These are phyloP conservation scores for Telenomus remus DNA, from an alignment of 1,140 invertebrate genomes.

Conservation along the genomic window DNA sequence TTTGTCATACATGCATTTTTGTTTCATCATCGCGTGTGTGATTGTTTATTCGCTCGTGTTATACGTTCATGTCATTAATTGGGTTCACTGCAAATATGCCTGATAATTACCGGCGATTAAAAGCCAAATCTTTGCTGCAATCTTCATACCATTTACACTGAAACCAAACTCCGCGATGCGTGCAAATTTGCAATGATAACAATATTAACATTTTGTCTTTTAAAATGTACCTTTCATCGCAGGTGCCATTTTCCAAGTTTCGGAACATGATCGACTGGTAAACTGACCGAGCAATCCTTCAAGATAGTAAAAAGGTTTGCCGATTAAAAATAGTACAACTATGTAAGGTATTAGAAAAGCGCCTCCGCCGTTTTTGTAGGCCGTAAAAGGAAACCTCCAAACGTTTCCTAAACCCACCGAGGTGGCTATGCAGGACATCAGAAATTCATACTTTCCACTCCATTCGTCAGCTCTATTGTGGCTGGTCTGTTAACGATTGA, in stretches of 20 bases:
- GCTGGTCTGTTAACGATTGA: constrained; percentile 3
- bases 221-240: constrained; percentile 83
- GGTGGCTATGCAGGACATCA: constrained; percentile 90
- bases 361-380: constrained; percentile 88
- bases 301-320: constrained; percentile 93
- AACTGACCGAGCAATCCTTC: constrained; percentile 89
- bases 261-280: constrained; percentile 82
- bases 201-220: constrained; percentile 77
- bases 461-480: constrained; percentile 79
- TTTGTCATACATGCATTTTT: constrained; percentile 2
- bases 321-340: constrained; percentile 87
- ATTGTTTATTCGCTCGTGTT: constrained; percentile 17
- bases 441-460: constrained; percentile 88
- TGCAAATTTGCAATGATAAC: no score
- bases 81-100: constrained; percentile 8
- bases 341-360: constrained; percentile 90
- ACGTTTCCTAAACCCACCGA: constrained; percentile 92
- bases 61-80: constrained; percentile 13
- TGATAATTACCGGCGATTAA: constrained; percentile 16
- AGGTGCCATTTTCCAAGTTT: constrained; percentile 73
- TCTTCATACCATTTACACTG: neutral
- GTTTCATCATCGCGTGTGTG: neutral
- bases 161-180: no score
- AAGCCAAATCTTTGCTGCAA: constrained; percentile 63
- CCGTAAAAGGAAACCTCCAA: constrained; percentile 92